Percentiles rank a stretch among this genome's conserved stretches.
These are phyloP conservation scores for Anomalospiza imberbis DNA, from an alignment of 2,797 vertebrate genomes.

Conservation along the genomic window DNA sequence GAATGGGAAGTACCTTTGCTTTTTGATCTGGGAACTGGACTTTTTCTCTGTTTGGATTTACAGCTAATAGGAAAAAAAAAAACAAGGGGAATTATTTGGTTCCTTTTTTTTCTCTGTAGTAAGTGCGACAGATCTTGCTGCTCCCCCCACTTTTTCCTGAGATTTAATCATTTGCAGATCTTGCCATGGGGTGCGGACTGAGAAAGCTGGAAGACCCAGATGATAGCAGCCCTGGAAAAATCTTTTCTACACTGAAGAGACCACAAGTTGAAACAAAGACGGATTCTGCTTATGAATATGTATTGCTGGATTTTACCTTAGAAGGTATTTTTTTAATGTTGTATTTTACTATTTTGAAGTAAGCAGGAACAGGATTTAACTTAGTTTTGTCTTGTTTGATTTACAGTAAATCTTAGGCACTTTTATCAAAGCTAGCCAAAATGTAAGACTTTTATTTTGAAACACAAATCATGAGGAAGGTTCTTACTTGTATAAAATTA, in stretches of 20 bases:
- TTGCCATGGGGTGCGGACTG: conserved; percentile 95
- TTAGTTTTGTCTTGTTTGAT: neutral
- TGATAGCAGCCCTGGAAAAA: conserved; percentile 96
- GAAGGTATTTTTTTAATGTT: conserved; percentile 81
- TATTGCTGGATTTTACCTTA: conserved; percentile 93
- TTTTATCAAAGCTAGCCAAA: neutral
- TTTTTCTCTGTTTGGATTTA: conserved; percentile 46
- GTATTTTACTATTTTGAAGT: neutral
- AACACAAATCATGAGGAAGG: neutral
- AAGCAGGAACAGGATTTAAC: neutral
- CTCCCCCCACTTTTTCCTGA: conserved; percentile 51
- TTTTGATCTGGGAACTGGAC: neutral
- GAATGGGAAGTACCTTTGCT: conserved; percentile 55
- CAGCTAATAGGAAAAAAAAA: conserved; percentile 47
- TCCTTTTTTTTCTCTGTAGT: neutral
- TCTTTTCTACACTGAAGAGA: conserved; percentile 96
- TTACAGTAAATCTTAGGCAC: neutral
- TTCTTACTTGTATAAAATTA: conserved; percentile 49
- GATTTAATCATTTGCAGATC: conserved; percentile 66
- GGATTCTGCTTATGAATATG: conserved; percentile 89
- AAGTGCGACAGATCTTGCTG: conserved; percentile 64
- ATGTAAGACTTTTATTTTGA: conserved; percentile 56
- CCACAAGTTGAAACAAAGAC: conserved; percentile 93
- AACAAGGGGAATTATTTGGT: conserved; percentile 38
- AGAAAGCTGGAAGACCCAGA: conserved; percentile 94